These are phyloP conservation scores for Erebia aethiops DNA, from an alignment of 2,888 invertebrate species.

Conservation along the genomic window DNA sequence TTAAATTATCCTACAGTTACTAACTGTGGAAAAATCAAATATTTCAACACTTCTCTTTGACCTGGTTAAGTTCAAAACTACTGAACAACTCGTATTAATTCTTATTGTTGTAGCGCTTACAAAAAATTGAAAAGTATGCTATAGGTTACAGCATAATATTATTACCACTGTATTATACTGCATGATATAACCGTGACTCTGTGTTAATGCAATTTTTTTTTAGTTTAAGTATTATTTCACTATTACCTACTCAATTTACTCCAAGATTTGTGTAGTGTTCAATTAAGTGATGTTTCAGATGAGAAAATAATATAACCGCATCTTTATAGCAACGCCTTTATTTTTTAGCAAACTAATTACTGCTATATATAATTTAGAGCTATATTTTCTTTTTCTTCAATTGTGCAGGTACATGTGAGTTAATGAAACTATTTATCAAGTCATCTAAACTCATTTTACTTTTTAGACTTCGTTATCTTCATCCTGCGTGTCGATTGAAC, in stretches of 20 bases:
- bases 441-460: too few species aligned
- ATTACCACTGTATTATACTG: not conserved
- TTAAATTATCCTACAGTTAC: too few species aligned
- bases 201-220: conserved; percentile 12
- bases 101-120: not conserved
- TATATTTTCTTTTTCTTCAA: too few species aligned
- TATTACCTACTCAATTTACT: conserved; percentile 15
- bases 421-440: too few species aligned
- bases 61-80: not conserved
- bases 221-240: conserved; percentile 12
- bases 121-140: conserved; percentile 8
- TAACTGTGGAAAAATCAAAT: not conserved
- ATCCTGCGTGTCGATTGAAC: too few species aligned
- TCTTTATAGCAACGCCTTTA: too few species aligned
- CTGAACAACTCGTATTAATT: not conserved
- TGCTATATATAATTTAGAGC: too few species aligned
- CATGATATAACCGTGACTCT: conserved; percentile 6
- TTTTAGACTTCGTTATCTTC: too few species aligned
- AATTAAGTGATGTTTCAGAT: not conserved
- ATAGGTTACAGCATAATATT: conserved; percentile 1
- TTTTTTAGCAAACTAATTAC: too few species aligned
- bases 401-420: too few species aligned
- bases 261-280: conserved; percentile 5
- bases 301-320: not conserved
- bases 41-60: not conserved